Evolutionary conservation across 2,113 vertebrate species (phyloP).

Genomic region (Calyptomena viridis): DNA sequence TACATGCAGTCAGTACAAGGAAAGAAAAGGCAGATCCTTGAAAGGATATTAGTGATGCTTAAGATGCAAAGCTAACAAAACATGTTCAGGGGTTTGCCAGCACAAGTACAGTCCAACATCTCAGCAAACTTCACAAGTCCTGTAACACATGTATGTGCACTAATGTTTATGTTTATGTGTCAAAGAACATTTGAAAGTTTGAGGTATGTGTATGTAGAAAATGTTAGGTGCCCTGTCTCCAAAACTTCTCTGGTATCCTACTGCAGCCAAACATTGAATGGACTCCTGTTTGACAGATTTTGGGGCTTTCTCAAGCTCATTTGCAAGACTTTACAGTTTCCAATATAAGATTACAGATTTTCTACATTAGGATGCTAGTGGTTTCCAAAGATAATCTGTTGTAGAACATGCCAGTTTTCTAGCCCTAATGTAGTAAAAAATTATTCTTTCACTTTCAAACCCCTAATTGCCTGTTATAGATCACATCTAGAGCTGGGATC

Average conservation of each 20-base stretch:
- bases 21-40: neutral
- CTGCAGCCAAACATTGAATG: neutral
- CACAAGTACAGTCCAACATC: neutral
- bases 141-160: accelerated
- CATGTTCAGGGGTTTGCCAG: neutral
- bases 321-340: neutral
- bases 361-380: neutral
- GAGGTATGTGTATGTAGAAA: neutral
- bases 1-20: neutral
- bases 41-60: neutral
- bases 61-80: neutral
- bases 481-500: neutral
- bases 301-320: neutral
- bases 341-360: neutral
- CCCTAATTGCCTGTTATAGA: neutral
- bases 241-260: neutral
- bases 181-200: neutral
- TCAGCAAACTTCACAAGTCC: neutral
- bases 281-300: neutral
- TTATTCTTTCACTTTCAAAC: neutral
- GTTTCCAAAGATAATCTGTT: neutral
- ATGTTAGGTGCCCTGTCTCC: neutral
- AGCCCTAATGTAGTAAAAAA: neutral
- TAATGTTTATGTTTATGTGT: neutral
- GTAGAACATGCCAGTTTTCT: neutral